Conservation (phyloP, 1,140 invertebrate genomes). For the Meloidogyne hapla region DNA sequence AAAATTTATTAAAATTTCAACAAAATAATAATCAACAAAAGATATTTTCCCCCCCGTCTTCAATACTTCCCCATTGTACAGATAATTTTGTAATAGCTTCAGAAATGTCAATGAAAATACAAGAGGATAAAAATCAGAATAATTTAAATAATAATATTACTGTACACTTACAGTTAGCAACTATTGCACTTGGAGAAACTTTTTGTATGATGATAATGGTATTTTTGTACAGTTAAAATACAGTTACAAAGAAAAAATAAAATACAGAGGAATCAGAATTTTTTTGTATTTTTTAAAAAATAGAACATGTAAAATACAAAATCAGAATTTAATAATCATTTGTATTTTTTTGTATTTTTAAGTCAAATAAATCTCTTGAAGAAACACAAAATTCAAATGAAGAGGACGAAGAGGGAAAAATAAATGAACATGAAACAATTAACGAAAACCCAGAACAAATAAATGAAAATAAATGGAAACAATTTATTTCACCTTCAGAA, state of each 20-base stretch:
- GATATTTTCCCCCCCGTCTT: background rate
- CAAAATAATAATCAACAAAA: background rate
- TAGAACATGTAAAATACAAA: too few relatives aligned
- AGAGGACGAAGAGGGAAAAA: background rate
- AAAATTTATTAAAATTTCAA: background rate
- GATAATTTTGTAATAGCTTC: constrained; percentile 29
- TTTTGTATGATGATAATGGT: constrained; percentile 26
- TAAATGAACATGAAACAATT: background rate
- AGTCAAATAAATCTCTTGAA: constrained; percentile 15
- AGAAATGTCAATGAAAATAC: constrained; percentile 12
- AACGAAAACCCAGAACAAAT: background rate
- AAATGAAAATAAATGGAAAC: background rate
- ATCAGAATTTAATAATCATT: too few relatives aligned
- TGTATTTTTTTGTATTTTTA: background rate
- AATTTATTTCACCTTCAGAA: background rate
- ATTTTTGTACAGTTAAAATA: too few relatives aligned
- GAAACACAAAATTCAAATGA: background rate
- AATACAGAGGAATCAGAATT: too few relatives aligned
- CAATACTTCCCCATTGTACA: constrained; percentile 32
- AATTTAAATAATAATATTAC: constrained; percentile 15
- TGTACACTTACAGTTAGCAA: constrained; percentile 16
- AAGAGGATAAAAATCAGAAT: background rate
- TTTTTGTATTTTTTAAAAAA: too few relatives aligned
- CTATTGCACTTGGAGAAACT: constrained; percentile 19
- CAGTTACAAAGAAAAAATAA: too few relatives aligned